phyloP scores from a whole-genome alignment of 1,140 invertebrate species.

The Lepidurus packardi region DNA sequence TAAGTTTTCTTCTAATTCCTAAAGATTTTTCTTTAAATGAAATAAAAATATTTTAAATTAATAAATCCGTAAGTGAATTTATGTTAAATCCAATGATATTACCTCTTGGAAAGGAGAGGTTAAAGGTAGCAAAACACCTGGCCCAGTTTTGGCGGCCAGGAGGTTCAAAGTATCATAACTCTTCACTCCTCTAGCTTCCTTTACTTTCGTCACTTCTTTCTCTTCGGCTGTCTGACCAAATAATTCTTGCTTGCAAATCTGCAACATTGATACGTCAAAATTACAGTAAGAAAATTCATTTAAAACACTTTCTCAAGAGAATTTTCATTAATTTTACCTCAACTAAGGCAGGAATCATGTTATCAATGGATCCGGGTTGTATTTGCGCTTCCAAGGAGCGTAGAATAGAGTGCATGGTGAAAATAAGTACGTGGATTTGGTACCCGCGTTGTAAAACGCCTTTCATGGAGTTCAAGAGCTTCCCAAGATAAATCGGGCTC shows the following conservation, averaged over 20 bases:
- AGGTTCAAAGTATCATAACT: constrained; percentile 81
- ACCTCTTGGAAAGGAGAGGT: constrained; percentile 77
- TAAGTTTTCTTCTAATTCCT: neutral
- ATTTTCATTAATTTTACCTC: constrained; percentile 42
- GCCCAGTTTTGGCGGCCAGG: constrained; percentile 68
- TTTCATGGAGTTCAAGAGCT: constrained; percentile 73
- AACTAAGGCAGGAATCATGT: constrained; percentile 41
- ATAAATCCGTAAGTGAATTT: no score
- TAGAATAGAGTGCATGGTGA: constrained; percentile 77
- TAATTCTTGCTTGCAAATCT: constrained; percentile 76
- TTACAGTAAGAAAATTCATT: neutral
- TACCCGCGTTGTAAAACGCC: constrained; percentile 77
- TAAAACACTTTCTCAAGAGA: constrained; percentile 5
- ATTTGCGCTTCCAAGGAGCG: constrained; percentile 54
- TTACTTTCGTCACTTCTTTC: constrained; percentile 75
- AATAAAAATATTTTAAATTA: constrained; percentile 12
- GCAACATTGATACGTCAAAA: constrained; percentile 37
- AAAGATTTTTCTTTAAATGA: neutral
- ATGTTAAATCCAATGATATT: constrained; percentile 26
- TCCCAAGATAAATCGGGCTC: constrained; percentile 71
- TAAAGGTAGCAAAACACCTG: constrained; percentile 66
- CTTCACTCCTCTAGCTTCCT: constrained; percentile 62
- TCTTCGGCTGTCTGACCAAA: constrained; percentile 84
- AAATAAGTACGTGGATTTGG: constrained; percentile 87
- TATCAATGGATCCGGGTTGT: constrained; percentile 29